Base-by-base conservation (phyloP, 2,797 vertebrate genomes). In the Acanthopagrus latus region DNA sequence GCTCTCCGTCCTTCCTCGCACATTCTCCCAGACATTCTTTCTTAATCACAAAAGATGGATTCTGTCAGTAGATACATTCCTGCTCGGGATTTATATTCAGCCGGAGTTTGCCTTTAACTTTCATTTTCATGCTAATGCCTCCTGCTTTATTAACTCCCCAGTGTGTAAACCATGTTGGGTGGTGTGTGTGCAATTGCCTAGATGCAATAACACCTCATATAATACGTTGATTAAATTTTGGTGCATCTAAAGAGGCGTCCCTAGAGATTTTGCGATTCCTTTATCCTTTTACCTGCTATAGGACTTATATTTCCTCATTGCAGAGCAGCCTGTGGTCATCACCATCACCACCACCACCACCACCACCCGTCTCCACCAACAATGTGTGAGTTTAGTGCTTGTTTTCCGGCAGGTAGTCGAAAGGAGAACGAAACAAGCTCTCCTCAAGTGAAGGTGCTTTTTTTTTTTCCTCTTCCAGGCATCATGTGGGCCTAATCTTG, bases 31-130 rank as follows among this genome's bases (percentile, higher is more conserved):
- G 74, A 87, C 69, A 81, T 92, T 92, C 76, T 78, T 84, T 81
- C 88, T 92, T 95, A 93, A 95, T 94, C 93, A 93, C 84, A 88
- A 91, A 93, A 87, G 86, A 90, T 86, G 89, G 86, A 87, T 87
- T 84, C 80, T 52, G 41, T 90, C 75, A 74, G 78, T 83, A 70
- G 87, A 90, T 85, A 82, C 76, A 78, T 90, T 89, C 65, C 69
- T 86, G 70, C 56, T 68, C 74, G 76, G 84, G 81, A 90, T 91
- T 91, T 88, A 88, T 87, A 89, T 91, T 83, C 80, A 79, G 78
- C 10, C 47, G 51, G 71, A 88, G 77, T 83, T 89, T 89, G 47
- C 51, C 73, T 91, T 90, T 79, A 89, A 88, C 83, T 87, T 86
- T 90, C 76, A 87, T 93, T 90, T 89, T 91, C 86, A 91, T 88